Base-by-base conservation (phyloP, 2,888 invertebrate species). In the Sphaeridia pumilis region DNA sequence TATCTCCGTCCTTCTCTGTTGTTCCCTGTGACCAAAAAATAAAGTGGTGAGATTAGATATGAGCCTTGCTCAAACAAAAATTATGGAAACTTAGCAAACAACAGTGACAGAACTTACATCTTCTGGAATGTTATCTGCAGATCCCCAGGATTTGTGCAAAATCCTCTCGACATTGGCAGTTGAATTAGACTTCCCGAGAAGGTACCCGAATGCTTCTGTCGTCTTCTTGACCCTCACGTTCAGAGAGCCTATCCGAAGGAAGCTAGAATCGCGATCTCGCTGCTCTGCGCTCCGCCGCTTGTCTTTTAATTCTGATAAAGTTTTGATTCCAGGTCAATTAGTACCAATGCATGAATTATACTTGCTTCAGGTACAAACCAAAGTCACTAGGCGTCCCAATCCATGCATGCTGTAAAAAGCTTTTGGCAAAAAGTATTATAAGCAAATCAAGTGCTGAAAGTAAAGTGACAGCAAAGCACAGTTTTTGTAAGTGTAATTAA, bases 221-320 rank as follows among this genome's bases (percentile, higher is more conserved):
- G 89, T 89, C 73, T 86, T 87, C 75, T 89, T 89, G 66, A 89
- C 88, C 68, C 88, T 80, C 45, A 89, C 88, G 74, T 89, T 90
- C 70, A 90, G 74, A 21, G 89, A 90, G 66, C 90, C 90, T 74
- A 90, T 89, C 69, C 90, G 81, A 63, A 90, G 80, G 73, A 90
- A 89, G 65, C 87, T 84, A 72, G 81, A 78, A 74, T 90, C 90
- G 76, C 86, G 87, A 74, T 88, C 87, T 84, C 75, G 46, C 12
- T 58, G 55, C 46, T 63, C 61, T 25, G 57, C 58, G 43, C 58
- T 61, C 41, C 60, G 34, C 24, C 61, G 49, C 36, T 63, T 63
- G 35, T 63, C 63, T 51, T 63, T 63, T 35, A 63, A 45, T 56
- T 61, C 61, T 63, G 12, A 21, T 4, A 24, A 21, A n/a, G 10